Base-by-base conservation (phyloP, 2,797 vertebrate species). In the Nannoperca obscura region DNA sequence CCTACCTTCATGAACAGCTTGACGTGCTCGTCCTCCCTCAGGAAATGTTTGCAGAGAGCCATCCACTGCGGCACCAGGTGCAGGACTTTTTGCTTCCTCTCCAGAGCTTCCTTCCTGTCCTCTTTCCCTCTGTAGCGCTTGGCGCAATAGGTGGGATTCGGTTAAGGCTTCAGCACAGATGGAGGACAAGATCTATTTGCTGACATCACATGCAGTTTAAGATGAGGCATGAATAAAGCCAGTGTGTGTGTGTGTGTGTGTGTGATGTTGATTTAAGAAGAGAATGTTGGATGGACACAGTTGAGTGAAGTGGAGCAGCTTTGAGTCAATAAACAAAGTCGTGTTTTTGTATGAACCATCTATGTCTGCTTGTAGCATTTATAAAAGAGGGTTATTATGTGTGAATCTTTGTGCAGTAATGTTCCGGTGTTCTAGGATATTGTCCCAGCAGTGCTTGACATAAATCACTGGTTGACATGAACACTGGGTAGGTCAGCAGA, bases 391-490 rank as follows among this genome's bases (percentile, higher is more conserved):
- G 17, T 55, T 62, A 30, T 53, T 57, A 65, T 69, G 30, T 65
- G 49, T 53, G 15, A 70, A 40, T 61, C 0, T 72, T 22, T 74
- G 46, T 22, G 60, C 24, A 27, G 24, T 27, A 69, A 62, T 27
- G 7, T 11, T 17, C 6, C 3, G 10, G 42, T 69, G 32, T 74
- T 69, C 40, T 97, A 98, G 98, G 98, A 99, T 99, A 99, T 99
- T 99, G 97, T 90, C 96, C 96, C 76, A 99, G 93, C 72, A 99
- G 95, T 44, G 98, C 98, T 93, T 99, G 97, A 87, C 98, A 99
- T 90, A 99, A 94, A 92, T 99, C 98, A 81, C 95, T 96, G 0
- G 97, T 98, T 0, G 98, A 97, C 98, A 99, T 99, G 94, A 98
- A 98, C 75, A 99, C 97, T 0, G 97, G 97, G 87, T 99, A 99